Conservation (phyloP, 2,888 invertebrate genomes). For the Trichopoda pennipes region DNA sequence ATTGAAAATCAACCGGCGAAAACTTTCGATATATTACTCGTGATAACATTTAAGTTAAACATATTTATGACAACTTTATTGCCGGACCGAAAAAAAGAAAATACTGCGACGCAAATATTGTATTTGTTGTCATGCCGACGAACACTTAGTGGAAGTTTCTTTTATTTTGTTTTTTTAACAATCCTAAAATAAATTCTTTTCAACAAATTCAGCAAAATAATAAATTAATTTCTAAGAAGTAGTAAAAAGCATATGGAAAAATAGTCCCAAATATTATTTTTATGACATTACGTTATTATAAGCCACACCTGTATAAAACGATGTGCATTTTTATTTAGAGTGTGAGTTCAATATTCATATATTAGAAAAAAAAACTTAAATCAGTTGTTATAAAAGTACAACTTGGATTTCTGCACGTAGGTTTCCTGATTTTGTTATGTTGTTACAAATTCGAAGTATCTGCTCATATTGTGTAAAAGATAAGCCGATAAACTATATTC, state of each 20-base stretch:
- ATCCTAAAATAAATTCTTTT: conserved; percentile 19
- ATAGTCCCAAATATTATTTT: conserved; percentile 10
- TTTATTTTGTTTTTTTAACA: not conserved
- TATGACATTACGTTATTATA: conserved; percentile 20
- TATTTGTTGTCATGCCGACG: conserved; percentile 10
- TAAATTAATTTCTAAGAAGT: not conserved
- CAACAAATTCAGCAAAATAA: no score
- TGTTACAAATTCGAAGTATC: no score
- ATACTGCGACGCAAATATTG: conserved; percentile 16
- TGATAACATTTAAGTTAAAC: conserved; percentile 3
- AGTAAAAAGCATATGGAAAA: conserved; percentile 6
- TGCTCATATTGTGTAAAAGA: no score
- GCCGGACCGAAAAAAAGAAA: not conserved
- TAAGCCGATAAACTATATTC: no score
- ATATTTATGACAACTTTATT: conserved; percentile 34
- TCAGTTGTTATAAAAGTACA: no score
- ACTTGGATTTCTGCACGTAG: no score
- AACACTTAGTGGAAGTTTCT: conserved; percentile 12
- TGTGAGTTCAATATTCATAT: conserved; percentile 12
- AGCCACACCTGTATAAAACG: conserved; percentile 33
- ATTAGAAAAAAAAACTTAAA: not conserved
- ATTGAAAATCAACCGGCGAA: conserved; percentile 31
- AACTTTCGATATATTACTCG: not conserved
- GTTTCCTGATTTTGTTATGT: no score
- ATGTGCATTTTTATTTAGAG: not conserved